Evolutionary conservation across 2,797 vertebrate genomes (phyloP).

Genomic region (Neosilurus hyrtlii): DNA sequence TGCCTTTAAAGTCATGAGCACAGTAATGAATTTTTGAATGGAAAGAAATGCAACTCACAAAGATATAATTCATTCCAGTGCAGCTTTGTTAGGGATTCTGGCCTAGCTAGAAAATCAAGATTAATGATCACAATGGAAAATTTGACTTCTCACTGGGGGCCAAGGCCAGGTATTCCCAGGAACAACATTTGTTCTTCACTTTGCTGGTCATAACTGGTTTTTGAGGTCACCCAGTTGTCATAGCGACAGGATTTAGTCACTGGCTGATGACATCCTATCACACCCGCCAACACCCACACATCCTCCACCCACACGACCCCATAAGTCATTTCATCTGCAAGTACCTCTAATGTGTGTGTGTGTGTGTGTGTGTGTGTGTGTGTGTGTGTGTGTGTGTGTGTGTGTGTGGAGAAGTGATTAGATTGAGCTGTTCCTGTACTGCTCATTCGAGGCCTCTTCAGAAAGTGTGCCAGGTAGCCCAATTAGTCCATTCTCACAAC

Average conservation of each 20-base stretch:
- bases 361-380: conserved; percentile 2
- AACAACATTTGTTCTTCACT: conserved; percentile 51
- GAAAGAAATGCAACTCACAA: too few relatives aligned
- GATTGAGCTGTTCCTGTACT: conserved; percentile 48
- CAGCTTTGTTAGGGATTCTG: not conserved
- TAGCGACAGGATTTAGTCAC: conserved; percentile 63
- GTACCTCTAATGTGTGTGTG: conserved; percentile 44
- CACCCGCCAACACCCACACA: conserved; percentile 28
- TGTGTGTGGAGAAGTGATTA: conserved; percentile 24
- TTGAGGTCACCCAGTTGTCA: conserved; percentile 70
- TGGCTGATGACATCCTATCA: conserved; percentile 50
- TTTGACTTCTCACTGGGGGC: conserved; percentile 1
- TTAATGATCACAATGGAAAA: conserved; percentile 23
- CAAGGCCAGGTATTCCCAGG: conserved; percentile 52
- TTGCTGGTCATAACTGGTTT: conserved; percentile 66
- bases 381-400: conserved; percentile 18
- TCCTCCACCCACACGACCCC: conserved; percentile 33
- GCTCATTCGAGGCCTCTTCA: conserved; percentile 52
- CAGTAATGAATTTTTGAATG: too few relatives aligned
- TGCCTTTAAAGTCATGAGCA: too few relatives aligned
- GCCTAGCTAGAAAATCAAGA: conserved; percentile 8
- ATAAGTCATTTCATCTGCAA: conserved; percentile 38
- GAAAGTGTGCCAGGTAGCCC: conserved; percentile 51
- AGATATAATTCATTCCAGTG: not conserved
- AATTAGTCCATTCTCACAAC: conserved; percentile 53